Evolutionary conservation across 2,113 vertebrate species (phyloP).

Genomic region (Prunella himalayana): DNA sequence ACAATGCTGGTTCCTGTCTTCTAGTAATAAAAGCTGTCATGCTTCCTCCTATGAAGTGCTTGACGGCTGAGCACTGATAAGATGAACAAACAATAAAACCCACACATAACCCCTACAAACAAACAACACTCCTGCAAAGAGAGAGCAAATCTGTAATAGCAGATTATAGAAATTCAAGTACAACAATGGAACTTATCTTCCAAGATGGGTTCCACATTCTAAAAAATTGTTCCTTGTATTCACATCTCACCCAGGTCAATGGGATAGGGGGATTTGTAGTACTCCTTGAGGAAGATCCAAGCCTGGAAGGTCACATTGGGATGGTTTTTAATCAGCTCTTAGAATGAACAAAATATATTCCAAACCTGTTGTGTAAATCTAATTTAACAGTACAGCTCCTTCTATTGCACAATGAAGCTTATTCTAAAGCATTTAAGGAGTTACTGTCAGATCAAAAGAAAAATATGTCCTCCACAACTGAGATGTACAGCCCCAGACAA

Average conservation of each 20-base stretch:
- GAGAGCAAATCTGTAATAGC: background rate
- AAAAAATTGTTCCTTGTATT: background rate
- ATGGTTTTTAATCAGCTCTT: background rate
- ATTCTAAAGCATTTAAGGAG: background rate
- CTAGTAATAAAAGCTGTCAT: slow-evolving; percentile 28
- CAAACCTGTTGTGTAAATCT: background rate
- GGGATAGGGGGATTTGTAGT: background rate
- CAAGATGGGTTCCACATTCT: background rate
- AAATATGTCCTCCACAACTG: background rate
- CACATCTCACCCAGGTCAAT: background rate
- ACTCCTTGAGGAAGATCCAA: background rate
- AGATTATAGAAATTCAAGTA: background rate
- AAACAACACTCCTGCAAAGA: background rate
- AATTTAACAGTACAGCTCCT: background rate
- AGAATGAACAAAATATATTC: background rate
- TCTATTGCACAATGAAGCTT: background rate
- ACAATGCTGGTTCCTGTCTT: background rate
- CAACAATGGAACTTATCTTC: background rate
- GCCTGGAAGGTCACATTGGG: background rate
- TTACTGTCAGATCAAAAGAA: background rate
- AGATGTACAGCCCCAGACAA: background rate
- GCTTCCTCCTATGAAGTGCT: background rate
- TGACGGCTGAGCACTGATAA: background rate
- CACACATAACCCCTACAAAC: background rate
- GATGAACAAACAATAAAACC: background rate